Base-by-base conservation (phyloP, 2,113 vertebrate species). In the Stegastes partitus region DNA sequence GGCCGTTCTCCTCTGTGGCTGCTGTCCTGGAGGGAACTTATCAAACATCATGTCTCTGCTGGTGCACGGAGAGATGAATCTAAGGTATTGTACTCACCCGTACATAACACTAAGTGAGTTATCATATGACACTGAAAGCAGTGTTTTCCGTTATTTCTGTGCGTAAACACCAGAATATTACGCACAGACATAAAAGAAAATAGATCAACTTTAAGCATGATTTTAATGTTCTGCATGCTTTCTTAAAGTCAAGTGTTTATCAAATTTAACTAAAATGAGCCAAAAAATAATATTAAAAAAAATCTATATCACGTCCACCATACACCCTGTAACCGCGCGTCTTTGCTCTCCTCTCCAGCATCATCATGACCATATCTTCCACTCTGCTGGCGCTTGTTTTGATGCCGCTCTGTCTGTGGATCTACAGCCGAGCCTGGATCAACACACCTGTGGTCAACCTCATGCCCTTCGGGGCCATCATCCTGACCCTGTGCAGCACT, bases 361-460 rank as follows among this genome's bases (percentile, higher is more conserved):
- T 99, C 86, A 95, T 99, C 93, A 99, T 99, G 98, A 99, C 98
- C 65, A 95, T 96, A n/a, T 98, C 98, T 0, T 99, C 97, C 87
- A 98, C 97, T 0, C 83, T 98, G 66, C 95, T 99, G 82, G 98
- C 98, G 31, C 96, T 99, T 16, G 91, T 97, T 61, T 86, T 99
- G 84, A 98, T 98, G 97, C 97, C 98, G 5, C 93, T 99, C 74
- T 99, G 98, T 81, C 94, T 99, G 82, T 99, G 98, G 98, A 67
- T 99, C 88, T 99, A 99, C 91, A 99, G 97, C 76, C 96, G 97
- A 0, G 95, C 96, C 2, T 99, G 98, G 98, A 98, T 99, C 92
- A 94, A 98, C 93, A 98, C 98, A 0, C 95, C 98, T 0, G 90
- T 99, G 80, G 98, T 99, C 76, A 93, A 94, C 82, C 88, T 99